Percentiles rank a stretch among this genome's conserved stretches.
phyloP scores from a whole-genome alignment of 2,113 vertebrate species.

The Tenebrosternarchus preto region DNA sequence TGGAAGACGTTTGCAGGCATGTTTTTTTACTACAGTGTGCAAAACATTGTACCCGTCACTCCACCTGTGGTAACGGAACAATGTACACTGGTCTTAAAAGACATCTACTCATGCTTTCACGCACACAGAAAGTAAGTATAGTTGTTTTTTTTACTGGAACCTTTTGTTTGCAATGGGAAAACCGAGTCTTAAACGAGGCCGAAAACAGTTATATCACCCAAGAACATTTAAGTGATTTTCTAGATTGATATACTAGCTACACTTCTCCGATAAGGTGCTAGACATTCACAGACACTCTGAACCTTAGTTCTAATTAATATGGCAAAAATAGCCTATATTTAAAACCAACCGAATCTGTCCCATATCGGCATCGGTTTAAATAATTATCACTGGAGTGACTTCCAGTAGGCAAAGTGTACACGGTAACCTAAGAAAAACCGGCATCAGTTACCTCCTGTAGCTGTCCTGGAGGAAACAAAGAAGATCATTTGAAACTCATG shows the following conservation, averaged over 20 bases:
- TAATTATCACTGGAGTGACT: background rate
- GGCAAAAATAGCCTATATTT: constrained; percentile 4
- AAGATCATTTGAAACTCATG: background rate
- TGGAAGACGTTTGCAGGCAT: background rate
- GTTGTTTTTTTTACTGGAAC: too few species aligned
- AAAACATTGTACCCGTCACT: too few species aligned
- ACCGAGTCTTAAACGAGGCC: background rate
- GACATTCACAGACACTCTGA: constrained; percentile 4
- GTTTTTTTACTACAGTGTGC: too few species aligned
- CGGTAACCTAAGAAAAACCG: background rate
- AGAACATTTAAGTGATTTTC: background rate
- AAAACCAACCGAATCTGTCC: background rate
- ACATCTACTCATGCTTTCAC: too few species aligned
- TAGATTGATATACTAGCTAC: background rate
- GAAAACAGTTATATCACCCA: constrained; percentile 40
- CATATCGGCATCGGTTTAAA: background rate
- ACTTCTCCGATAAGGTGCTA: background rate
- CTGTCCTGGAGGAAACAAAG: background rate
- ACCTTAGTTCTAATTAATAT: background rate
- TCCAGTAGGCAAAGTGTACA: background rate
- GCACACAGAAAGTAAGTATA: too few species aligned
- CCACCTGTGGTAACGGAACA: too few species aligned
- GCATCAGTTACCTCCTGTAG: background rate
- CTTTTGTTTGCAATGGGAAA: background rate
- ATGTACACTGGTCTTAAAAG: too few species aligned